A percentile compares a stretch with the other conserved stretches of the same genome.
Evolutionary conservation across 2,888 invertebrate genomes (phyloP).

Genomic region (Apodemia mormo): DNA sequence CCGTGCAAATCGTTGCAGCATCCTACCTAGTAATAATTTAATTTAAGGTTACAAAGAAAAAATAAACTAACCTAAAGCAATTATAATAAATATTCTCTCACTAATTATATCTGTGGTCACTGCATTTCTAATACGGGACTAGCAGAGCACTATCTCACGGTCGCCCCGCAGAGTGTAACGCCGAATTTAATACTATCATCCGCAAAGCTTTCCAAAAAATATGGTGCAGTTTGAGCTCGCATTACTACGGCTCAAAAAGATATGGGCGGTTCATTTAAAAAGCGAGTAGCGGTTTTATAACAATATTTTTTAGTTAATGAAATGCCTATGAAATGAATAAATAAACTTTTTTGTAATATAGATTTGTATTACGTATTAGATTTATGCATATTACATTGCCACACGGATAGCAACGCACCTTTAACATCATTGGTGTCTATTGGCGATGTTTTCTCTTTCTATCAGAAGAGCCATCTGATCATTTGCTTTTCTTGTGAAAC

Average conservation of each 20-base stretch:
- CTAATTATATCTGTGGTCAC: background rate
- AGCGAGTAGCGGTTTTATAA: conserved; percentile 32
- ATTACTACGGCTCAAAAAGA: conserved; percentile 67
- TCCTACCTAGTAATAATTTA: no score
- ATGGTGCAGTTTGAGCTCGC: conserved; percentile 72
- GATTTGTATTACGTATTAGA: no score
- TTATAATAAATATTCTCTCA: conserved; percentile 7
- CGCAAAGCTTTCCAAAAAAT: conserved; percentile 73
- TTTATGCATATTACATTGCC: no score
- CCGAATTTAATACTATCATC: conserved; percentile 66
- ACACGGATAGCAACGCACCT: no score
- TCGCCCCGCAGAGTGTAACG: conserved; percentile 48
- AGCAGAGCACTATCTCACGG: conserved; percentile 48
- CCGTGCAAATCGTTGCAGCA: no score
- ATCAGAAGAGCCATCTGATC: no score
- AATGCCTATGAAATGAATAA: no score
- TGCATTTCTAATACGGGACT: conserved; percentile 27
- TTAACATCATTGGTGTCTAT: no score
- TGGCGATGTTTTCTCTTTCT: no score
- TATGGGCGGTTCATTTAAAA: conserved; percentile 47
- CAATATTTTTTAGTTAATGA: background rate
- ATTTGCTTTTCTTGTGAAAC: no score
- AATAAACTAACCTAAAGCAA: background rate
- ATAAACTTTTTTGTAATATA: no score
- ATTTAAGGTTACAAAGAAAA: no score